Conservation (phyloP, 2,888 invertebrate species). For the Cetonia aurata region DNA sequence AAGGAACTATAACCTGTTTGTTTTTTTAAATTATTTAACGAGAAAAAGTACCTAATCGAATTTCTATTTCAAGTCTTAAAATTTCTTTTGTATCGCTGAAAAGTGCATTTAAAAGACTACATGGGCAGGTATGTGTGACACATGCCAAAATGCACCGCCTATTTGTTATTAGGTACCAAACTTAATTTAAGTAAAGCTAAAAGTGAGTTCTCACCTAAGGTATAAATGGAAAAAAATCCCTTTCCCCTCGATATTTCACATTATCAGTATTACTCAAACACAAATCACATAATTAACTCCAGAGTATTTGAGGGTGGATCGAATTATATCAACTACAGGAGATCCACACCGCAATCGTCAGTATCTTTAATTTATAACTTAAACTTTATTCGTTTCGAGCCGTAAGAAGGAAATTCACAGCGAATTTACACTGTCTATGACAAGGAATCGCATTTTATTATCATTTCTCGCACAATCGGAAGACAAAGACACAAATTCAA, state of each 20-base stretch:
- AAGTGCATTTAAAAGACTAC: background rate
- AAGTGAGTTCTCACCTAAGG: constrained; percentile 17
- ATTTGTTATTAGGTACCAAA: too few relatives aligned
- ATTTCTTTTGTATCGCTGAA: too few relatives aligned
- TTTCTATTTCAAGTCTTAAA: too few relatives aligned
- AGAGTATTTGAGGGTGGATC: constrained; percentile 20
- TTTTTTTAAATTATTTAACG: too few relatives aligned
- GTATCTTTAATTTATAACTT: constrained; percentile 51
- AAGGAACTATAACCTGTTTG: too few relatives aligned
- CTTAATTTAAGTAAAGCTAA: too few relatives aligned
- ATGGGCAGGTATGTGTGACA: background rate
- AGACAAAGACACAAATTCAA: constrained; percentile 56
- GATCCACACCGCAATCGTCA: constrained; percentile 48
- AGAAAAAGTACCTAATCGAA: too few relatives aligned
- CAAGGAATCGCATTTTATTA: constrained; percentile 49
- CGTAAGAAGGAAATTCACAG: background rate
- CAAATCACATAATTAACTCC: constrained; percentile 34
- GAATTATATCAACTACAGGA: constrained; percentile 13
- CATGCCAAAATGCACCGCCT: background rate
- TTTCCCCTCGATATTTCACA: constrained; percentile 22
- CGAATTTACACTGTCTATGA: constrained; percentile 3
- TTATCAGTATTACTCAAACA: constrained; percentile 24
- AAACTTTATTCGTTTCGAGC: constrained; percentile 45
- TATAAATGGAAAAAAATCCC: background rate
- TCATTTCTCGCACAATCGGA: constrained; percentile 56